Evolutionary conservation across 2,113 vertebrate species (phyloP).

Genomic region (Suncus etruscus): DNA sequence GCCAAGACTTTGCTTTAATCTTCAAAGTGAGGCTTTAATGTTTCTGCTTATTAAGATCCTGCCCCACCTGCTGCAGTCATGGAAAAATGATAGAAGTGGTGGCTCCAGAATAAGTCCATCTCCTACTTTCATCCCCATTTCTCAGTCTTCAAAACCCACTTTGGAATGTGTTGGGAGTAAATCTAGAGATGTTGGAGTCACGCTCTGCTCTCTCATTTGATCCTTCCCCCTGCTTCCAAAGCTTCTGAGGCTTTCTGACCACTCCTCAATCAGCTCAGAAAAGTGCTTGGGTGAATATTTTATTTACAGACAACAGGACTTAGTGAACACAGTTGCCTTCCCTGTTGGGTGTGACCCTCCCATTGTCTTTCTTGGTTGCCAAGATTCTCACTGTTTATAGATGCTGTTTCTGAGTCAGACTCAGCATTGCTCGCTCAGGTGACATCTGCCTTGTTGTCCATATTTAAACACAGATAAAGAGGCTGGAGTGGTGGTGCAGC

Average conservation of each 20-base stretch:
- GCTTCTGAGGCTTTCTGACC: background rate
- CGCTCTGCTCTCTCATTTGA: background rate
- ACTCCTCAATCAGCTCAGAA: conserved; percentile 53
- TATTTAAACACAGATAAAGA: conserved; percentile 68
- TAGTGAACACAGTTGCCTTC: conserved; percentile 44
- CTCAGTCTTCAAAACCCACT: too few relatives aligned
- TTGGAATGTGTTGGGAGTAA: too few relatives aligned
- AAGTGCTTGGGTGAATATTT: conserved; percentile 24
- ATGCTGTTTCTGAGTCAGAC: background rate
- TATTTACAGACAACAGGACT: conserved; percentile 17
- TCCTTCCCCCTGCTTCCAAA: conserved; percentile 14
- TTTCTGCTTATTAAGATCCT: background rate
- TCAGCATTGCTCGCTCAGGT: background rate
- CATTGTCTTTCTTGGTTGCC: too few relatives aligned
- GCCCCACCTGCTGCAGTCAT: too few relatives aligned
- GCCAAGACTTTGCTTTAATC: too few relatives aligned
- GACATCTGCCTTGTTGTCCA: conserved; percentile 63
- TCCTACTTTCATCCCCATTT: too few relatives aligned
- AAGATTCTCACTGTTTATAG: conserved; percentile 58
- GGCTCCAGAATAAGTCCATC: too few relatives aligned
- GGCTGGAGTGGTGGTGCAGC: too few relatives aligned
- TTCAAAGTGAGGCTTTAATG: background rate
- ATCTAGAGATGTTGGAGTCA: too few relatives aligned
- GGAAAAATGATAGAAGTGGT: too few relatives aligned
- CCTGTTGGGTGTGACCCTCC: background rate